Base-by-base conservation (phyloP, 1,140 invertebrate genomes). In the Ditylenchus dipsaci region DNA sequence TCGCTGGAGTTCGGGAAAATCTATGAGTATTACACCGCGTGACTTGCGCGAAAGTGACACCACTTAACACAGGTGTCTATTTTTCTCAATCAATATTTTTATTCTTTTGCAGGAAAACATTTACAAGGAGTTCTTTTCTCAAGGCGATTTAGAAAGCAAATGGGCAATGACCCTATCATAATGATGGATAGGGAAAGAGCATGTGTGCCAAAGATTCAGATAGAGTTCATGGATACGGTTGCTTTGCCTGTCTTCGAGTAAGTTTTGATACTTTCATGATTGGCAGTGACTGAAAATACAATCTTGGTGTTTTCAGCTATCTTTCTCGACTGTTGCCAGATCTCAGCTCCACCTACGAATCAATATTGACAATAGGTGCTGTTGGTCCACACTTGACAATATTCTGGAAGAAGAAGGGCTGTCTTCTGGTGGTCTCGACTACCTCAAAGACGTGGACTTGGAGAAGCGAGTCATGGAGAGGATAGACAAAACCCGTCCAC, bases 101-200 rank as follows among this genome's bases (percentile, higher is more conserved):
- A 21, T 7, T 3, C 23, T 83, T 83, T 72, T n/a, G n/a, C 78
- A 90, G 88, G 87, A 89, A 65, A 84, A 90, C 71, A 88, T 92
- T 33, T 90, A 91, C 78, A 88, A 88, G 63, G 91, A 93, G 84
- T 93, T 92, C 84, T 93, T 93, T 84, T 88, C 88, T 19, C 90
- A 92, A 87, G 91, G 91, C 8, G 91, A 93, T 79, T 80, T 91
- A 71, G 91, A 92, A 91, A 91, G 83, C 88, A 88, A 38, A 88
- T 90, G 85, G 91, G 91, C 0, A 87, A 87, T 33, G 84, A 87
- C 26, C 90, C 91, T 0, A 82, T 87, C 33, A 87, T 88, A 79
- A 90, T 90, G 87, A 91, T 92, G 90, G 90, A 93, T 79, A 84
- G 89, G 42, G 89, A 91, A 72, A 87, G 88, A 78, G 90, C 90